Evolutionary conservation across 1,140 invertebrate species (phyloP), one percentile per base, ranked within the genome.

Genomic region (Drosophila sproati): DNA sequence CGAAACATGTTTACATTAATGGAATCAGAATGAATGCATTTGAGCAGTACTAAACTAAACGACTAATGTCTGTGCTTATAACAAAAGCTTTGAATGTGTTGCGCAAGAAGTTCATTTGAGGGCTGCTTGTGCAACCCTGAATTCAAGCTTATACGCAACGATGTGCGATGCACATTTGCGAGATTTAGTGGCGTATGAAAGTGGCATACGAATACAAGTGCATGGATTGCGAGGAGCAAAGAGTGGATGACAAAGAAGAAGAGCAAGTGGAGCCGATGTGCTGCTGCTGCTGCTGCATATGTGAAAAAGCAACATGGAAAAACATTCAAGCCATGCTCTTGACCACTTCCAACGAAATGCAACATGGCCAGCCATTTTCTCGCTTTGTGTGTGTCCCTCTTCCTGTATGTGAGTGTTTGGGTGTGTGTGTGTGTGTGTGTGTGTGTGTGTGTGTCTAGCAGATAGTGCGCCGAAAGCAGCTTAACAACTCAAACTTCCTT

Each of bases 401-500:
- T 2, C 20, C 12, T 20, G 28, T 60, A 35, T 34, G 37, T 6
- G 31, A 12, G 20, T 45, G 43, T 39, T 12, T 51, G 7, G n/a
- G 35, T 43, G 12, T 62, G 43, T 67, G 50, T 20, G 34, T 63
- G 52, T 37, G 59, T 50, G 43, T 29, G 70, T 37, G 47, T 54
- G 29, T 37, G 12, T 56, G 34, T 60, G 32, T 73, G 35, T 73
- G 71, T 10, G 20, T 60, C 4, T 61, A 37, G 8, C 28, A 37
- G 47, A 43, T 48, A 60, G 57, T 43, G 57, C 52, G 51, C 74
- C 70, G 61, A 78, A 85, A 87, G 78, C 78, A 85, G 82, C 82
- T 85, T 85, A 87, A 78, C 82, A 81, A 76, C 82, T 87, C 74
- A 35, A 73, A 87, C 82, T 82, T 78, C 78, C 82, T 83, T 80